phyloP scores from a whole-genome alignment of 2,797 vertebrate genomes.

The Onychomys torridus region DNA sequence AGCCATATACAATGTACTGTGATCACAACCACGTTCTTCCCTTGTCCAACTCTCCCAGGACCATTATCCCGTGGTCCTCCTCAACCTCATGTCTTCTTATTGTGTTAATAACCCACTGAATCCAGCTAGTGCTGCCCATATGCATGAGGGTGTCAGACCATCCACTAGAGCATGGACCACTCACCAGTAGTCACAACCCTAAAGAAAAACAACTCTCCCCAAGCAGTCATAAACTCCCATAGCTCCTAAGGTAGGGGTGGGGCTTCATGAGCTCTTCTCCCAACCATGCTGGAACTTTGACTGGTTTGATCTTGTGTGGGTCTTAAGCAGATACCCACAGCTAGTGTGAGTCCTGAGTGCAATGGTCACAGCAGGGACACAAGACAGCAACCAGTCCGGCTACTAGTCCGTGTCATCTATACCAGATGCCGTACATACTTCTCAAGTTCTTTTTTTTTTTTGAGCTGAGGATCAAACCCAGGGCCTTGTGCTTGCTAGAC shows the following conservation, averaged over 20 bases:
- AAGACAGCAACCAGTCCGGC: not conserved
- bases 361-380: not conserved
- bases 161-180: too few species aligned
- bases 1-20: too few species aligned
- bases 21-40: not conserved
- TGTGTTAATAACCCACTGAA: not conserved
- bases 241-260: not conserved
- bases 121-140: not conserved
- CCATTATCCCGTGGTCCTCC: not conserved
- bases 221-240: not conserved
- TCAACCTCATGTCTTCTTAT: not conserved
- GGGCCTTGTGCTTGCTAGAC: too few species aligned
- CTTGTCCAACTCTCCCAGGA: not conserved
- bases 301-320: not conserved
- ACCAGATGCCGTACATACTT: not conserved
- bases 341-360: not conserved
- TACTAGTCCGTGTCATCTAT: not conserved
- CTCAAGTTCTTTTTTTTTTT: slow-evolving; percentile 2
- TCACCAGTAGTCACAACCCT: not conserved
- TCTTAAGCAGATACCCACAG: not conserved
- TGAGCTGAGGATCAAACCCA: too few species aligned
- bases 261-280: not conserved
- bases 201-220: not conserved
- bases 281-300: not conserved
- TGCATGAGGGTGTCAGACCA: not conserved